A percentile compares a stretch with the other conserved stretches of the same genome.
Conservation (phyloP, 35 echinoderm and acorn worm genomes). For the Amphiura filiformis region DNA sequence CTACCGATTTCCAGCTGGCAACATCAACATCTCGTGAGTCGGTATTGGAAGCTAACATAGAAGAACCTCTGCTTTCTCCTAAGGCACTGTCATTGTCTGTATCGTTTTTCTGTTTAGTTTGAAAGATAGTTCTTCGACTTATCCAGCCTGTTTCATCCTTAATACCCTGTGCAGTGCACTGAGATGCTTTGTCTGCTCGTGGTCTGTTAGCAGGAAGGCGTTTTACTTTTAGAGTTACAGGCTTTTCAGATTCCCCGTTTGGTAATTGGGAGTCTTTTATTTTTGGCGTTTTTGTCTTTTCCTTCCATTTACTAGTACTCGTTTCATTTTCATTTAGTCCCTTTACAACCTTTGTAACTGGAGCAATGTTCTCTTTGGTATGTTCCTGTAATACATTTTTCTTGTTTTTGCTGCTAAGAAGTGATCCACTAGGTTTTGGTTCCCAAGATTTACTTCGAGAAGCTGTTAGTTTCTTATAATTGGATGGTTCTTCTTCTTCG, state of each 20-base stretch:
- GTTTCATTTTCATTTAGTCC: neutral
- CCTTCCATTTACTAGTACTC: neutral
- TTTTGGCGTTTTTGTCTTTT: neutral
- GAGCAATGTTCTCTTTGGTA: neutral
- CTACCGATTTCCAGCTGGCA: neutral
- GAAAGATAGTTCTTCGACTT: constrained; percentile 49
- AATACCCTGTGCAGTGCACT: constrained; percentile 87
- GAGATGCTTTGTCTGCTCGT: constrained; percentile 56
- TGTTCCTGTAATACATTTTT: neutral
- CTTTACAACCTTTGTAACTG: neutral
- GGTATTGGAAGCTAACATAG: neutral
- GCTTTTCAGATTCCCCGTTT: neutral
- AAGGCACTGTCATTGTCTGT: constrained; percentile 5
- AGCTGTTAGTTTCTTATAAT: too few species aligned
- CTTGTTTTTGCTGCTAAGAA: neutral
- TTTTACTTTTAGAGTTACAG: neutral
- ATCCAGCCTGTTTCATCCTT: constrained; percentile 88
- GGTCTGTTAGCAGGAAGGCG: constrained; percentile 13
- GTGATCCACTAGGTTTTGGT: too few species aligned
- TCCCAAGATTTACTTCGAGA: too few species aligned
- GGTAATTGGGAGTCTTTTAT: neutral
- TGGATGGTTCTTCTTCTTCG: neutral
- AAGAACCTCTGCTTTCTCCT: constrained; percentile 27
- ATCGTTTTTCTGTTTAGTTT: constrained; percentile 42
- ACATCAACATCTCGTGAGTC: neutral